Conservation (phyloP, 2,888 invertebrate species). For the Lepidochrysops patricia region DNA sequence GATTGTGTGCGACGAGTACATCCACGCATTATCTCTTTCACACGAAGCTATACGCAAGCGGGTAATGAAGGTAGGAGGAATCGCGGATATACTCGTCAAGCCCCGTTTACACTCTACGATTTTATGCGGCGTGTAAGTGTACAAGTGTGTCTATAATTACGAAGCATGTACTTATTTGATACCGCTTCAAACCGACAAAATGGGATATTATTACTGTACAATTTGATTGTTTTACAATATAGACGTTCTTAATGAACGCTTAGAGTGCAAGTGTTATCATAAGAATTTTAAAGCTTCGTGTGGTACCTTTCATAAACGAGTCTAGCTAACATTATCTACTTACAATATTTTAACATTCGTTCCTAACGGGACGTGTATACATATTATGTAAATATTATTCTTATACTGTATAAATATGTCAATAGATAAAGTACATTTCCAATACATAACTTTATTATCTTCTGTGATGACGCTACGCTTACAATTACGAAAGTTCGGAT, state of each 20-base stretch:
- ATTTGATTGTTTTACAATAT: constrained; percentile 17
- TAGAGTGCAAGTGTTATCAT: constrained; percentile 73
- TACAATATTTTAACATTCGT: constrained; percentile 70
- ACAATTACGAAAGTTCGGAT: constrained; percentile 71
- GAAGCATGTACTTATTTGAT: background rate
- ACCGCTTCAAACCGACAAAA: background rate
- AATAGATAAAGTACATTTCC: constrained; percentile 67
- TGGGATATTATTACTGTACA: background rate
- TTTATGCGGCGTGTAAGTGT: background rate
- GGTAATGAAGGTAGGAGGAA: background rate
- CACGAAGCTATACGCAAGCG: background rate
- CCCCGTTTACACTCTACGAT: background rate
- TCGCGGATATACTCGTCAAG: background rate
- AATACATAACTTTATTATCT: constrained; percentile 67
- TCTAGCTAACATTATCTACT: constrained; percentile 69
- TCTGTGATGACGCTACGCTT: constrained; percentile 68
- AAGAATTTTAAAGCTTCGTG: constrained; percentile 75
- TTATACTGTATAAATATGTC: constrained; percentile 69
- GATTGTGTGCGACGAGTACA: background rate
- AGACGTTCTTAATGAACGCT: constrained; percentile 60
- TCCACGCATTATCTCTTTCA: background rate
- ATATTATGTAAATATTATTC: constrained; percentile 71
- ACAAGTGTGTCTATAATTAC: background rate
- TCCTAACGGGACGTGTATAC: constrained; percentile 75
- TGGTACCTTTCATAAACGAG: constrained; percentile 66